Conservation (phyloP, 2,888 invertebrate species). For the Drosophila basisetae region DNA sequence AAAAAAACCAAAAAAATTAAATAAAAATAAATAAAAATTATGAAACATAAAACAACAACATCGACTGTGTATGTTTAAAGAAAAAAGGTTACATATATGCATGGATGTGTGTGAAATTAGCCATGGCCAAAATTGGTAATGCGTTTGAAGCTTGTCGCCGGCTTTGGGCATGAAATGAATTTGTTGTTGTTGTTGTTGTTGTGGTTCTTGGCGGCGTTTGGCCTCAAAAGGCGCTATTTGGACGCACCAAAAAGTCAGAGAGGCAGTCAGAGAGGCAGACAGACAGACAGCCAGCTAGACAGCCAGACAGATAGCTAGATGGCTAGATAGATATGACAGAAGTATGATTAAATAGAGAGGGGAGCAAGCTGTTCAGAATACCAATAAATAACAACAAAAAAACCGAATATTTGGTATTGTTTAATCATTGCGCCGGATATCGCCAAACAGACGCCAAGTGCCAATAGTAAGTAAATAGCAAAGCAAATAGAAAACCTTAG, state of each 20-base stretch:
- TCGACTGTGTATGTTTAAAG: neutral
- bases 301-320: conserved; percentile 1
- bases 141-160: conserved; percentile 72
- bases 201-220: conserved; percentile 32
- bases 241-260: conserved; percentile 30
- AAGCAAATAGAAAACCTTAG: neutral
- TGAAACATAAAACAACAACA: conserved; percentile 6
- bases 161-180: conserved; percentile 71
- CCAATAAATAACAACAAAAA: neutral
- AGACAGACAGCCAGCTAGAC: conserved; percentile 26
- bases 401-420: conserved; percentile 7
- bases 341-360: neutral
- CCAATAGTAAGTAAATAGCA: conserved; percentile 1
- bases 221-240: conserved; percentile 62
- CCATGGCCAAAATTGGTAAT: conserved; percentile 73
- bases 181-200: conserved; percentile 50
- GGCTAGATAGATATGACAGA: conserved; percentile 5
- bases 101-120: conserved; percentile 60
- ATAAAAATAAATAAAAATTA: conserved; percentile 11
- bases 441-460: conserved; percentile 8
- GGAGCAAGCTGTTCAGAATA: neutral
- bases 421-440: conserved; percentile 39
- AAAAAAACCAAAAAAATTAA: neutral
- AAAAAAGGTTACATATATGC: neutral
- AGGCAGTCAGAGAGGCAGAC: conserved; percentile 27